Evolutionary conservation across 2,113 vertebrate genomes (phyloP).

Genomic region (Scortum barcoo): DNA sequence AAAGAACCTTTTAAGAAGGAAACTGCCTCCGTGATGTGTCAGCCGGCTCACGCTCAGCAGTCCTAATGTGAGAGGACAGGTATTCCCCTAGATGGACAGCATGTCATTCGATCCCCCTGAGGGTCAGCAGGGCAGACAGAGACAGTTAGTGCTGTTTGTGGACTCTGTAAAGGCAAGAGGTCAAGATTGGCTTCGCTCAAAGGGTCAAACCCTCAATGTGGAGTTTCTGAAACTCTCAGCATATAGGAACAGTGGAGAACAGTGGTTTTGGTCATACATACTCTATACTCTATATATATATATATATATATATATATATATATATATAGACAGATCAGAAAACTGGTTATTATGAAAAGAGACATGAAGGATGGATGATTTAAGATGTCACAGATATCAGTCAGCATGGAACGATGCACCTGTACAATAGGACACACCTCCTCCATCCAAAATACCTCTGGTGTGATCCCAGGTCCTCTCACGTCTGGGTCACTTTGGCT

Average conservation of each 20-base stretch:
- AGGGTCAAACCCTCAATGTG: neutral
- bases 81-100: conserved; percentile 76
- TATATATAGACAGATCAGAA: neutral
- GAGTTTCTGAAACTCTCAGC: conserved; percentile 3
- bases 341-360: neutral
- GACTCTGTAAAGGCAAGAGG: conserved; percentile 38
- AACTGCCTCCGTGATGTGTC: conserved; percentile 54
- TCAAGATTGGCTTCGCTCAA: neutral
- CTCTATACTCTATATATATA: no score
- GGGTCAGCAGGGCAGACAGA: conserved; percentile 32
- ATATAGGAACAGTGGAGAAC: no score
- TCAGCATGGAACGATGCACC: conserved; percentile 11
- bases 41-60: conserved; percentile 1
- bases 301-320: neutral
- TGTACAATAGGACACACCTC: conserved; percentile 64
- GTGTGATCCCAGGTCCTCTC: conserved; percentile 1
- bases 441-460: conserved; percentile 10
- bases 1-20: conserved; percentile 80
- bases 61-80: conserved; percentile 61
- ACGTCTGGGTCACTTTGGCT: conserved; percentile 6
- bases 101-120: conserved; percentile 27
- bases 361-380: neutral
- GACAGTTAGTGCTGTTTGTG: conserved; percentile 50
- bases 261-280: no score
- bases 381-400: neutral